Evolutionary conservation across 92 coral and sea anemone species (phyloP), one percentile per base, ranked within the genome.

Genomic region (Epizoanthus rinbou): DNA sequence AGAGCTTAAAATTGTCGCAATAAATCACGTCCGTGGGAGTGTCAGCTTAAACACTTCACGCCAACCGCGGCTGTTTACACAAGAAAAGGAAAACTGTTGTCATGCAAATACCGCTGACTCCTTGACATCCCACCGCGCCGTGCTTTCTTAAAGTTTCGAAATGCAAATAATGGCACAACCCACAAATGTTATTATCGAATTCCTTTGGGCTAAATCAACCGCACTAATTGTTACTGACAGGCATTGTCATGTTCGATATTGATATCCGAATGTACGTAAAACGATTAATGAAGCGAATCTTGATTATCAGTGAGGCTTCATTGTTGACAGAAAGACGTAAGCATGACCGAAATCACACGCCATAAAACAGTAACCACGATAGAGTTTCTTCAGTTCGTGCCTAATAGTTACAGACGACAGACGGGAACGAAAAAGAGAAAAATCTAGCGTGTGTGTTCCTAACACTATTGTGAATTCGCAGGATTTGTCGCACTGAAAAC

Each of bases 221-320:
- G 15, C 54, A 3, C 54, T 50, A 50, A 50, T 50, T n/a, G 43
- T 41, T 50, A 41, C 4, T 28, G 74, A 28, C 5, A 10, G 18
- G 17, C 28, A 70, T 70, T 70, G 47, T n/a, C n/a, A n/a, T n/a
- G n/a, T 39, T 23, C n/a, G 56, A 70, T 70, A 70, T 70, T 70
- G 75, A 33, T 37, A 37, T 70, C 15, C 5, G 50, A 24, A 70
- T 70, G 23, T 70, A 39, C 75, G 57, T 39, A 33, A 37, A 70
- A 37, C 50, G 75, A 41, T 37, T 39, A 37, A 53, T 39, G 57
- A 39, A 50, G 54, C 54, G 54, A 50, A 10, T 50, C 54, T 50
- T 10, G 54, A 2, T 50, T 2, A 50, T 50, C 54, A 3, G 54
- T 1, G 16, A 10, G 2, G 54, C 54, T 50, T 15, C 54, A 11